These are phyloP conservation scores for Danio choprae DNA, from an alignment of 2,797 vertebrate genomes.

Conservation along the genomic window DNA sequence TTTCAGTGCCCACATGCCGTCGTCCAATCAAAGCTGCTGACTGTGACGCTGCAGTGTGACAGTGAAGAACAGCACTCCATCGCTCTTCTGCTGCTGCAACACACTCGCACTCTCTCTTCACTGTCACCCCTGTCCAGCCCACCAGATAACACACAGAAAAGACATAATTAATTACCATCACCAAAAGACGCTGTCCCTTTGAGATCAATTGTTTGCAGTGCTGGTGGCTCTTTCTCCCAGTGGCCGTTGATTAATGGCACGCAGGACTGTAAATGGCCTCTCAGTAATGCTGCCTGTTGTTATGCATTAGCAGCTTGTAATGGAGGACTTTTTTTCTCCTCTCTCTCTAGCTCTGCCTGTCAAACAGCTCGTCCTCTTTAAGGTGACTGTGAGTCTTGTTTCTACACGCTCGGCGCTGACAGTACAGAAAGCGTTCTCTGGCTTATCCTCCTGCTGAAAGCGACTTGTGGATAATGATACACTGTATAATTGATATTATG, in stretches of 20 bases:
- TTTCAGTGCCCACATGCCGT: neutral
- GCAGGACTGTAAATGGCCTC: constrained; percentile 53
- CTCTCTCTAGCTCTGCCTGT: constrained; percentile 18
- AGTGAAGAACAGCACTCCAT: constrained; percentile 14
- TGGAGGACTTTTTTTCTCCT: constrained; percentile 34
- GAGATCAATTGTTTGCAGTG: constrained; percentile 61
- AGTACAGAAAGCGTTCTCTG: constrained; percentile 9
- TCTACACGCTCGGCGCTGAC: constrained; percentile 16
- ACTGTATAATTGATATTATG: constrained; percentile 49
- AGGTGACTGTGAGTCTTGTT: constrained; percentile 53
- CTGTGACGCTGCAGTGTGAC: constrained; percentile 31
- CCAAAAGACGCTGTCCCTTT: constrained; percentile 52
- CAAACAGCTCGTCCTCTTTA: constrained; percentile 34
- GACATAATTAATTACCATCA: constrained; percentile 63
- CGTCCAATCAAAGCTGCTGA: constrained; percentile 13
- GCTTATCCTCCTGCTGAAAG: constrained; percentile 1
- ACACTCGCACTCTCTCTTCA: constrained; percentile 3
- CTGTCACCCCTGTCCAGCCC: constrained; percentile 28
- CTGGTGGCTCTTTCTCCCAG: constrained; percentile 48
- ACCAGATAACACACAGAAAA: constrained; percentile 59
- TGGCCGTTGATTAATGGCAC: constrained; percentile 62
- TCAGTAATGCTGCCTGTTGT: constrained; percentile 46
- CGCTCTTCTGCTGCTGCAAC: neutral
- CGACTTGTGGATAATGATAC: constrained; percentile 36
- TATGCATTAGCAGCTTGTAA: constrained; percentile 53